Evolutionary conservation across 2,113 vertebrate genomes (phyloP), one percentile per base, ranked within the genome.

Genomic region (Mirza zaza): DNA sequence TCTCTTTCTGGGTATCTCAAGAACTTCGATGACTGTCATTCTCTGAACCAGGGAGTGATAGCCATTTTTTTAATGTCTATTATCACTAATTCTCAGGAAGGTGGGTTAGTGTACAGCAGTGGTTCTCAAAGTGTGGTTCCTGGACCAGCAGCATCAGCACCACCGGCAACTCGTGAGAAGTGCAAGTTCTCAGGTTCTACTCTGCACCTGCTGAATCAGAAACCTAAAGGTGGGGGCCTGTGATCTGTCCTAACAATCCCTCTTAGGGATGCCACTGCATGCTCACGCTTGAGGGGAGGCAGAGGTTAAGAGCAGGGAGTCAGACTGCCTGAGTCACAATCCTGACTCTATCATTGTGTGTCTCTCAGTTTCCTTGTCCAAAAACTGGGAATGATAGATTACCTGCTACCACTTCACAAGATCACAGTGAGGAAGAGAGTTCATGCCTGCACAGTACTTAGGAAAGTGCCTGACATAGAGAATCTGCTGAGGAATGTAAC

Each of bases 41-140:
- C 67, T 18, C 45, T 15, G 25, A 71, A 29, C 55, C 83, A 73
- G 61, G 25, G n/a, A 9, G 52, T 55, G 52, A 55, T 7, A 55
- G 52, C 18, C 52, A 52, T 55, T 55, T 55, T 55, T 23, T 23
- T 89, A 86, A 36, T 15, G 6, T 42, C 8, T 27, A 63, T 55
- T 36, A 29, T 25, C 34, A n/a, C 3, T 4, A 71, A 61, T 61
- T 48, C 27, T 82, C 50, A 55, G n/a, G 36, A 65, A 84, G 36
- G 20, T 10, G 50, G 1, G 27, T 25, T 5, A 55, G 59, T 50
- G 8, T 2, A 71, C 5, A 13, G 1, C 11, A 11, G 4, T 4
- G 59, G 12, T 67, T 82, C 59, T 59, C 89, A 50, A 32, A 77
- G 36, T 73, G 61, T 34, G 42, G 48, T 55, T 25, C 8, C 42